Base-by-base conservation (phyloP, 2,888 invertebrate species). In the Dinocampus coccinellae region DNA sequence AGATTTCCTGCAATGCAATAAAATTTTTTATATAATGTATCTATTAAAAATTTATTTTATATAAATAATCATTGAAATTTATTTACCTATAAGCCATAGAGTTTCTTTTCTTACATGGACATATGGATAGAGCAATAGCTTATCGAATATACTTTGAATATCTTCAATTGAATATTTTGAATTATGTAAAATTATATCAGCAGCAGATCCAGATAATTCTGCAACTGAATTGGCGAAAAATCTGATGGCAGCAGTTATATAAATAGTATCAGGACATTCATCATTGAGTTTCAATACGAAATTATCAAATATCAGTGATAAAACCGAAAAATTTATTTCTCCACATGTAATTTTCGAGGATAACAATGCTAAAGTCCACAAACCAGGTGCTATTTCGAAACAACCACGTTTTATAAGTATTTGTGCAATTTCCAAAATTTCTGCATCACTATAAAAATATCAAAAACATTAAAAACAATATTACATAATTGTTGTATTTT, bases 71-170 rank as follows among this genome's bases (percentile, higher is more conserved):
- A 55, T 9, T 7, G 10, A 36, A 61, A 16, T 47, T 4, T 20
- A 65, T 11, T 75, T 81, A 85, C 86, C 86, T 70, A 87, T 73
- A n/a, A 88, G 75, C 87, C 87, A 87, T 1, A 87, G 57, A 22
- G 85, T 82, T 75, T 88, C 86, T 73, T 79, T 83, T 71, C 80
- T 80, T 11, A 87, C 72, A 34, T 86, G 82, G 61, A 72, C 34
- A 63, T 83, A 78, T 33, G 79, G 75, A 75, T 82, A 78, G 3
- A 70, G 73, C 36, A 86, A 75, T 60, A 86, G 74, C 72, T 76
- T 76, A 24, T 80, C 77, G 4, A 83, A 72, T 39, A 53, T 70
- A 52, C 63, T 55, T 4, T 77, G 63, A 53, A 78, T 73, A 6
- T 39, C 20, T 11, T 73, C 68, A 26, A 53, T 13, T 6, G 68